Evolutionary conservation across 2,888 invertebrate species (phyloP), one percentile per base, ranked within the genome.

Genomic region (Cheilosia grossa): DNA sequence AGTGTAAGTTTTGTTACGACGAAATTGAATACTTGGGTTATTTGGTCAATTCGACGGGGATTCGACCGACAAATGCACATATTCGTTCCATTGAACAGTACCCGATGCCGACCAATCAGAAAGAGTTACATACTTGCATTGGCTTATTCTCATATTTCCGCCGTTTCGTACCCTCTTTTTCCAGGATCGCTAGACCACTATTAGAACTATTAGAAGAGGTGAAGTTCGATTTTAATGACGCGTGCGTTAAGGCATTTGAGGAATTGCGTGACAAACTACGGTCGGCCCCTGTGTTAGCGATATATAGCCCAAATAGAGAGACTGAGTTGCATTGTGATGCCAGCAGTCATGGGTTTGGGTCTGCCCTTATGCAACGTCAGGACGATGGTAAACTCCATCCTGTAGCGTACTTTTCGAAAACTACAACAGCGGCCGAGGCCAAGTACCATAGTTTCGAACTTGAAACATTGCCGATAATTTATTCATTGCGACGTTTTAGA

Each of bases 291-390:
- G 87, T 89, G 19, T 74, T 91, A 17, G 86, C 88, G 4, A 74
- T 91, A 4, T 91, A 89, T 75, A 83, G 89, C 53, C 88, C 88
- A 10, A 69, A 79, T 64, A 40, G 47, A 6, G 81, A 87, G 47
- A 89, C 89, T 13, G 89, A 90, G 78, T 61, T 90, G 4, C 90
- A 91, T 66, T 89, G 89, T 4, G 89, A 90, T 82, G 89, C 89
- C 2, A 89, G 88, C 70, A 44, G 78, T 4, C 13, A 79, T 0
- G 90, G 90, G 0, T 86, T 88, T 56, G 90, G 89, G 15, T 88
- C 88, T 2, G 88, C 89, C 6, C 47, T 90, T 2, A 19, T 91
- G 53, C 89, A 89, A 72, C 79, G 81, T 19, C 78, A 75, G 42
- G 87, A 88, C 7, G 89, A 88, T 73, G 73, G 67, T 0, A 82